Evolutionary conservation across 2,888 invertebrate genomes (phyloP), one percentile per base, ranked within the genome.

Genomic region (Anthophora plumipes): DNA sequence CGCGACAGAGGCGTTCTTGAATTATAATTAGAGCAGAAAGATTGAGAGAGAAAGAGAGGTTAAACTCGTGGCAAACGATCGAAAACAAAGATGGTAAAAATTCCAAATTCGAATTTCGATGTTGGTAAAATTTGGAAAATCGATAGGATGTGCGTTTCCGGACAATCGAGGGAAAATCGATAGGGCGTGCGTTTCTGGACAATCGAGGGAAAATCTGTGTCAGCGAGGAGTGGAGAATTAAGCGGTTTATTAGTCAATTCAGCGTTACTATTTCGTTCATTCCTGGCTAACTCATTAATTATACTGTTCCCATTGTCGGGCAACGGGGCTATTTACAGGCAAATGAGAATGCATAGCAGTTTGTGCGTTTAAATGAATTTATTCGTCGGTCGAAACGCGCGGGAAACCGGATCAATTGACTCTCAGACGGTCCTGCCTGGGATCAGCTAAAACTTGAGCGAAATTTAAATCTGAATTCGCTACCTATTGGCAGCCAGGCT

Each of bases 321-420:
- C 39, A 41, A 39, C 69, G 37, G 54, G 46, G 59, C 78, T 55
- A 72, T 73, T 68, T 78, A 69, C 79, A 77, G 31, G 67, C 61
- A 80, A 80, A 80, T 48, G 72, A 71, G 71, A 72, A 50, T 61
- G 71, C 71, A 68, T 20, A 72, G 71, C 50, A 54, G 55, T 72
- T 68, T 39, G 68, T 25, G 55, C 67, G 71, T 68, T 72, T 52
- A 67, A 77, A 80, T 68, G 80, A 71, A 71, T 77, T 77, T 67
- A 70, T 77, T 77, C 77, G 60, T 22, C 39, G 22, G 43, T 17
- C 60, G 54, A 59, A n/a, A 55, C 37, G 31, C 64, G 50, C 66
- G 63, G 41, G 54, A 60, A 50, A 55, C 57, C 67, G 79, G 61
- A 74, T 69, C 78, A 54, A 78, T 74, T 67, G 43, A 61, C 69